Percentiles rank a stretch among this genome's conserved stretches.
Evolutionary conservation across 2,888 invertebrate genomes (phyloP).

Genomic region (Melipona beecheii): DNA sequence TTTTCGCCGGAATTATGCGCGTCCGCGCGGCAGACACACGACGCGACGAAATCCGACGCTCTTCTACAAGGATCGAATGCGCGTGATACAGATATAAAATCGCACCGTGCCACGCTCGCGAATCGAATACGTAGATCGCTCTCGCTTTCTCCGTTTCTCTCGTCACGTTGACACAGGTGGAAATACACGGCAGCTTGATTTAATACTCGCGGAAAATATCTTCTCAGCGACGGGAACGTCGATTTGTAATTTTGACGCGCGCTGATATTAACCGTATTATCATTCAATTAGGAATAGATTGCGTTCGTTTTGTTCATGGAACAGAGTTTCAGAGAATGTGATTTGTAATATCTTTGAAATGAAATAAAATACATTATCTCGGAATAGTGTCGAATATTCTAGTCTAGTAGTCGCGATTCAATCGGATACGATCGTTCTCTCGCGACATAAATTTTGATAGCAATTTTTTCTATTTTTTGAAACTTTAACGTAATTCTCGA

Average conservation of each 20-base stretch:
- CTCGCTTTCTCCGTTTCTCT: neutral
- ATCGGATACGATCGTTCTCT: too few relatives aligned
- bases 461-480: neutral
- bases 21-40: neutral
- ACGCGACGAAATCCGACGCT: conserved; percentile 25
- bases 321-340: too few relatives aligned
- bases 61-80: conserved; percentile 38
- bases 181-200: neutral
- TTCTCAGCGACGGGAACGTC: neutral
- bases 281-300: too few relatives aligned
- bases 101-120: neutral
- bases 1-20: conserved; percentile 25
- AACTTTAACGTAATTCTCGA: neutral
- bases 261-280: too few relatives aligned
- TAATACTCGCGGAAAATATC: neutral
- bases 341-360: too few relatives aligned
- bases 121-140: conserved; percentile 6
- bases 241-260: too few relatives aligned
- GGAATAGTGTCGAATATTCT: too few relatives aligned
- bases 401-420: too few relatives aligned
- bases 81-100: conserved; percentile 19
- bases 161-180: neutral
- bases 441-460: too few relatives aligned
- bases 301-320: too few relatives aligned
- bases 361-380: too few relatives aligned